phyloP scores from a whole-genome alignment of 1,140 invertebrate species.

The Drosophila suzukii region DNA sequence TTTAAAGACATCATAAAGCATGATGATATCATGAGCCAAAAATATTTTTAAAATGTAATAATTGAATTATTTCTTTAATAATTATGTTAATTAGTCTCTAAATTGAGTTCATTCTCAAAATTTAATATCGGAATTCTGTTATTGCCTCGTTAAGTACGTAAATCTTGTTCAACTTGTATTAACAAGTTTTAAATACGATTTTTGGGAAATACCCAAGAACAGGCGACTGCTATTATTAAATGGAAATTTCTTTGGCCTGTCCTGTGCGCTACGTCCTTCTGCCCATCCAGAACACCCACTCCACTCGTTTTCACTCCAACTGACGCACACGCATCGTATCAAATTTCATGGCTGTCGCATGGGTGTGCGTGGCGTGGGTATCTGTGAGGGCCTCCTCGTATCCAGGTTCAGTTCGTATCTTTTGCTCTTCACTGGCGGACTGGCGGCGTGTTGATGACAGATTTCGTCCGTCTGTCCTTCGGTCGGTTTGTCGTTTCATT shows the following conservation, averaged over 20 bases:
- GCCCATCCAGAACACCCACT: background rate
- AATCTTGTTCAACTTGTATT: background rate
- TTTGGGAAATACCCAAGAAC: conserved; percentile 35
- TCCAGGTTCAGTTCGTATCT: conserved; percentile 36
- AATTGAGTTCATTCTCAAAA: no score
- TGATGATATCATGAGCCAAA: no score
- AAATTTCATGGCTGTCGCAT: conserved; percentile 73
- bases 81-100: background rate
- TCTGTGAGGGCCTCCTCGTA: conserved; percentile 41
- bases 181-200: conserved; percentile 25
- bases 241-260: conserved; percentile 46
- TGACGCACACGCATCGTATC: conserved; percentile 72
- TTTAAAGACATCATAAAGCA: no score
- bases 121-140: no score
- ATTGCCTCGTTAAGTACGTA: background rate
- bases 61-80: background rate
- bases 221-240: conserved; percentile 45
- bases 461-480: conserved; percentile 60
- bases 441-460: conserved; percentile 78
- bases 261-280: conserved; percentile 27
- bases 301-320: conserved; percentile 28
- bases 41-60: no score
- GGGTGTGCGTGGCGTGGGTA: conserved; percentile 33
- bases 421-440: conserved; percentile 58
- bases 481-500: conserved; percentile 58